Conservation (phyloP, 2,113 vertebrate species). For the Bungarus multicinctus region DNA sequence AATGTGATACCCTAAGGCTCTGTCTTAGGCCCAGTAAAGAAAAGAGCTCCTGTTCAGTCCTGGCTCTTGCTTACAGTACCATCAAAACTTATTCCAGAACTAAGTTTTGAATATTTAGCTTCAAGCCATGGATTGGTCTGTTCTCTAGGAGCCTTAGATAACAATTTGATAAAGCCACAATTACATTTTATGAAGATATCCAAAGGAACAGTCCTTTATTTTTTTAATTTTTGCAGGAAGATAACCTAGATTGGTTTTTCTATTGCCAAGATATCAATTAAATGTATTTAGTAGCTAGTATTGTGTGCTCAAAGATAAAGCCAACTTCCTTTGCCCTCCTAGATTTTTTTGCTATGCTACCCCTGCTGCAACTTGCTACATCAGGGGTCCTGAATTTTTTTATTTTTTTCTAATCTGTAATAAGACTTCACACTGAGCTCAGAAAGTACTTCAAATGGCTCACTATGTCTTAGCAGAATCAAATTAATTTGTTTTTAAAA, state of each 20-base stretch:
- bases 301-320: not conserved
- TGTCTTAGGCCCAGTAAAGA: not conserved
- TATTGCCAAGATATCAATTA: not conserved
- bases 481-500: not conserved
- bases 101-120: not conserved
- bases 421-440: conserved; percentile 5
- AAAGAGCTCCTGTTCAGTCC: not conserved
- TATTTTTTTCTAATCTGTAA: not conserved
- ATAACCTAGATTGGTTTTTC: not conserved
- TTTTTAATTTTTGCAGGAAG: not conserved
- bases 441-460: conserved; percentile 28
- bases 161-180: not conserved
- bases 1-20: no score
- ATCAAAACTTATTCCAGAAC: not conserved
- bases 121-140: not conserved
- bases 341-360: not conserved
- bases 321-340: not conserved
- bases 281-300: not conserved
- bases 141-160: not conserved
- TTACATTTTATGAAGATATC: not conserved
- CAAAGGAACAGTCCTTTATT: not conserved
- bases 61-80: not conserved
- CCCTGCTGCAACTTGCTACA: not conserved
- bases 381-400: conserved; percentile 3
- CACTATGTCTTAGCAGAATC: not conserved